Base-by-base conservation (phyloP, 1,140 invertebrate genomes). In the Cepaea nemoralis region DNA sequence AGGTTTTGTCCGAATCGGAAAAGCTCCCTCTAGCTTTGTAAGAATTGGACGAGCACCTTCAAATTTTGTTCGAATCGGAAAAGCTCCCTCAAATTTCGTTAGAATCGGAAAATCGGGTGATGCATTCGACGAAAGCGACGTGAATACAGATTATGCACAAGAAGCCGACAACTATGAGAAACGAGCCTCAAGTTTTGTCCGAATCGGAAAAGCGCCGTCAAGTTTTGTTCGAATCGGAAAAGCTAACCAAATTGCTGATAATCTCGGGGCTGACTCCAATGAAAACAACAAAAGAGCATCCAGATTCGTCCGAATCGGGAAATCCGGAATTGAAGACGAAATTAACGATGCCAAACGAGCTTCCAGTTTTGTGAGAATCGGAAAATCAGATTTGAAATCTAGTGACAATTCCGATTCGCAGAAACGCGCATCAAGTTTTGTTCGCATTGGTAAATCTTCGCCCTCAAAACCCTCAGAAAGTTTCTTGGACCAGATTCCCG, bases 191-290 rank as follows among this genome's bases (percentile, higher is more conserved):
- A 45, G 27, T 74, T 42, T 33, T 35, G 31, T 74, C 31, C 22
- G 40, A 42, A 70, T 79, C 2, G 82, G 78, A 31, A 83, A 66
- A 45, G 14, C n/a, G 22, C 69, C 48, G 39, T 81, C 66, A 55
- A 82, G 80, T 48, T 84, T 84, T 69, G 79, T 83, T 2, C 74
- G 83, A 37, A 81, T 83, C 19, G 83, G 83, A 19, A 79, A 79
- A 42, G 63, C 71, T 22, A n/a, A 50, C 27, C n/a, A 37, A 2
- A 71, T 39, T 16, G 59, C 80, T 31, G 75, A 48, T 19, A 71
- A 70, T 31, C 31, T 66, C 14, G 27, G 35, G 27, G 71, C 75
- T 31, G 69, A 67, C 10, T 77, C 45, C 24, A 55, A 59, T n/a
- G 42, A 40, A 22, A 37, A 22, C 1, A 77, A 79, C 6, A 79